Percentiles rank a stretch among this genome's conserved stretches.
Conservation (phyloP, 2,797 vertebrate genomes). For the Numenius phaeopus region DNA sequence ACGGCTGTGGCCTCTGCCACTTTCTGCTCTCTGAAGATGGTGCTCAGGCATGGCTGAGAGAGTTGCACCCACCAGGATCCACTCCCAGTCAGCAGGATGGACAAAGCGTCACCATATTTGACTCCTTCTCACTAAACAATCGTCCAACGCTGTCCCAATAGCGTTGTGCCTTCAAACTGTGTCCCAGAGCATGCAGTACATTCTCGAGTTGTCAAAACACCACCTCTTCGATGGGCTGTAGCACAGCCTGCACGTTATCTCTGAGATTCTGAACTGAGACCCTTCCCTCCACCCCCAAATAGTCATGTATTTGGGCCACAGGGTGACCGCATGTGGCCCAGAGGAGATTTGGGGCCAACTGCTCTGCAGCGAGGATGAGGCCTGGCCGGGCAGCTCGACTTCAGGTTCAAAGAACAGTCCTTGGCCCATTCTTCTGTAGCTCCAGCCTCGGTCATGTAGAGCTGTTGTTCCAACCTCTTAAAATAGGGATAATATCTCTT, state of each 20-base stretch:
- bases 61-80: background rate
- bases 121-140: accelerated
- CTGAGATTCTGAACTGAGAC: background rate
- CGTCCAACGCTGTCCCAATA: accelerated
- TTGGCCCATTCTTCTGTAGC: background rate
- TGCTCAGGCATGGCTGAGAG: accelerated
- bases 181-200: background rate
- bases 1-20: background rate
- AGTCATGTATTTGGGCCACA: background rate
- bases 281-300: background rate
- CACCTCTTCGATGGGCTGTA: background rate
- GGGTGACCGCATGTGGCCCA: background rate
- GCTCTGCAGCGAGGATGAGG: background rate
- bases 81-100: background rate
- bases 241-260: background rate
- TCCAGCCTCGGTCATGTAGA: background rate
- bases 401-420: background rate
- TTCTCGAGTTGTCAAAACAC: background rate
- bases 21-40: background rate
- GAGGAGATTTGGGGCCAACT: background rate
- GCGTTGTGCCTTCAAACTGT: background rate
- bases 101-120: background rate
- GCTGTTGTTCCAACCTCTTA: background rate
- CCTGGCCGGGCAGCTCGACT: background rate
- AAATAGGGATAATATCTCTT: background rate